Base-by-base conservation (phyloP, 1,140 invertebrate genomes). In the Drosophila arizonae region DNA sequence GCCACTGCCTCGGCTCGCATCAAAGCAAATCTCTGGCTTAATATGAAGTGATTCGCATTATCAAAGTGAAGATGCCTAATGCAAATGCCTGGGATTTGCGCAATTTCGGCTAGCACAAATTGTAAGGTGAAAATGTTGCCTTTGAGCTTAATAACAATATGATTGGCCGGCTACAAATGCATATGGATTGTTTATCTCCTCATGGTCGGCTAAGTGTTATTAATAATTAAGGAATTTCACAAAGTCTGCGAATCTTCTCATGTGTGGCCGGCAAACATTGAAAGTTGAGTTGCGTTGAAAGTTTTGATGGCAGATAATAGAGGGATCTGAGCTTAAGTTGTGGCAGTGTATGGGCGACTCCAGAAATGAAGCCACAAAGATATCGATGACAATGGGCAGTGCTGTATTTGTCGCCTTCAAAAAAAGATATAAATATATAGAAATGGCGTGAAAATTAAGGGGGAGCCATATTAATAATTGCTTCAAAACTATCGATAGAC, bases 11-110 rank as follows among this genome's bases (percentile, higher is more conserved):
- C 17, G 39, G 15, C 21, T 24, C 39, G 43, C 52, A 61, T 54
- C 48, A 68, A 52, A 66, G 63, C 10, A 58, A 69, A 62, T 56
- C 67, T 43, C 48, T 6, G 24, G 15, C 48, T 61, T 26, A 68
- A 68, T 17, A 17, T 28, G 55, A 48, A 69, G 48, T 21, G 43
- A 46, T 17, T 39, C 15, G 13, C 46, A 52, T 33, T 60, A 60
- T 58, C 65, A 60, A 67, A 68, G 46, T 10, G 24, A 9, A 51
- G 9, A 26, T 33, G 33, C 9, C 45, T 36, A 43, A 17, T 1
- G 28, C 39, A 56, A 30, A 52, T 24, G n/a, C 54, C 24, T 55
- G n/a, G 39, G 62, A 55, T 65, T 65, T 55, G 48, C 0, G 9
- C 33, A 33, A 52, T 52, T 52, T 52, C 26, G 15, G 26, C 26